phyloP scores from a whole-genome alignment of 2,888 invertebrate species.

The Mimumesa dahlbomi region DNA sequence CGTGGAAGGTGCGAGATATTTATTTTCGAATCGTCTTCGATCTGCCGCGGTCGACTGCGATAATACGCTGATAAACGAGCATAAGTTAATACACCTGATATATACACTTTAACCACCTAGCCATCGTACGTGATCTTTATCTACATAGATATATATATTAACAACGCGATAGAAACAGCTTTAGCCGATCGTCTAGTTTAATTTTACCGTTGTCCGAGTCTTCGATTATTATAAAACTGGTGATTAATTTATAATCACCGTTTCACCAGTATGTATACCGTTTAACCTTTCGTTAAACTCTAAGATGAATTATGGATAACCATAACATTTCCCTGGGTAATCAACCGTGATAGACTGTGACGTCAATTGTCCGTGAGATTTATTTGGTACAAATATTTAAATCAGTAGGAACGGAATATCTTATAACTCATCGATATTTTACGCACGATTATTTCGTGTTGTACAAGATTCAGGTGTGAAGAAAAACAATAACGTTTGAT shows the following conservation, averaged over 20 bases:
- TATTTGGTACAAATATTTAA: conserved; percentile 56
- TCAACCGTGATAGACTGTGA: too few species aligned
- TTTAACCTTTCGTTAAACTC: background rate
- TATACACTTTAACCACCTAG: background rate
- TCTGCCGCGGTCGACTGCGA: background rate
- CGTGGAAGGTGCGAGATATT: conserved; percentile 21
- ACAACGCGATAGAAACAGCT: too few species aligned
- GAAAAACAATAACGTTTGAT: too few species aligned
- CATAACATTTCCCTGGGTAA: too few species aligned
- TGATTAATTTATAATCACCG: too few species aligned
- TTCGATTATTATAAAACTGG: too few species aligned
- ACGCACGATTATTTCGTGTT: background rate
- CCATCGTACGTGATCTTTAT: too few species aligned
- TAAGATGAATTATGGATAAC: background rate
- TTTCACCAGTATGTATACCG: background rate
- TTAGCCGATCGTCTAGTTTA: too few species aligned
- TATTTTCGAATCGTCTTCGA: conserved; percentile 24
- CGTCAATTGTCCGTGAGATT: conserved; percentile 25
- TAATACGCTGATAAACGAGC: too few species aligned
- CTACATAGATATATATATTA: too few species aligned
- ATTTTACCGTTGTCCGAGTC: background rate
- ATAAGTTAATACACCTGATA: background rate
- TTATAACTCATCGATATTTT: background rate
- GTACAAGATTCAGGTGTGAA: too few species aligned
- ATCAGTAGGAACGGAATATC: conserved; percentile 48